phyloP scores from a whole-genome alignment of 2,113 vertebrate genomes.

The Calidris pygmaea region DNA sequence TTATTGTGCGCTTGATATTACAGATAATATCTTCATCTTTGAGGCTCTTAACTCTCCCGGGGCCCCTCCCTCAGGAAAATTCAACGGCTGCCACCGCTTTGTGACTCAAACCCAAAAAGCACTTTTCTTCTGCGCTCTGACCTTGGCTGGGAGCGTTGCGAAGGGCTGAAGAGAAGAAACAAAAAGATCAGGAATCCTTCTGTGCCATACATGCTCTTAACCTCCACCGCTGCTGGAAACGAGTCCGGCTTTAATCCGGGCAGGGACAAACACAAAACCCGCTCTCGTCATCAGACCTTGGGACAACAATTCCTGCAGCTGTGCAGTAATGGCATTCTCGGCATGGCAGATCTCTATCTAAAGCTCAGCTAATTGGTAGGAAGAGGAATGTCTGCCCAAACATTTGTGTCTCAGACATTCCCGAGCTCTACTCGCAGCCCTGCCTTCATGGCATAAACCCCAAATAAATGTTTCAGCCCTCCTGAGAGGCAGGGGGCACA shows the following conservation, averaged over 20 bases:
- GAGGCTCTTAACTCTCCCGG: background rate
- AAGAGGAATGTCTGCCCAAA: conserved; percentile 15
- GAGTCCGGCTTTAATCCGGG: background rate
- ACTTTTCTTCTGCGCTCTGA: background rate
- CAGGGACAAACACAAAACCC: conserved; percentile 37
- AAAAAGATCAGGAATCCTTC: conserved; percentile 22
- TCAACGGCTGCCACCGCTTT: background rate
- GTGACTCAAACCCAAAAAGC: background rate
- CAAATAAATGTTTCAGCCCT: background rate
- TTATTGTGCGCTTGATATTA: background rate
- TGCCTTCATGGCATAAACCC: background rate
- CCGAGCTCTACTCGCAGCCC: background rate
- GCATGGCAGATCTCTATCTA: conserved; percentile 23
- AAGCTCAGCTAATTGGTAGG: background rate
- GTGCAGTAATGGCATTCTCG: background rate
- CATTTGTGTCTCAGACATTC: background rate
- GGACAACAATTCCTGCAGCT: conserved; percentile 45
- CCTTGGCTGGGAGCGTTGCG: background rate
- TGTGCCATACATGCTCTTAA: conserved; percentile 14
- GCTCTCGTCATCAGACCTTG: conserved; percentile 37
- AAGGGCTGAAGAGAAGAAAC: background rate
- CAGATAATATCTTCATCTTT: background rate
- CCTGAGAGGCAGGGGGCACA: background rate
- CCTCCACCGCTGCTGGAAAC: background rate
- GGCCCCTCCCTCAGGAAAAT: conserved; percentile 11